Percentiles rank a stretch among this genome's conserved stretches.
phyloP scores from a whole-genome alignment of 2,797 vertebrate species.

The Xyrichtys novacula region DNA sequence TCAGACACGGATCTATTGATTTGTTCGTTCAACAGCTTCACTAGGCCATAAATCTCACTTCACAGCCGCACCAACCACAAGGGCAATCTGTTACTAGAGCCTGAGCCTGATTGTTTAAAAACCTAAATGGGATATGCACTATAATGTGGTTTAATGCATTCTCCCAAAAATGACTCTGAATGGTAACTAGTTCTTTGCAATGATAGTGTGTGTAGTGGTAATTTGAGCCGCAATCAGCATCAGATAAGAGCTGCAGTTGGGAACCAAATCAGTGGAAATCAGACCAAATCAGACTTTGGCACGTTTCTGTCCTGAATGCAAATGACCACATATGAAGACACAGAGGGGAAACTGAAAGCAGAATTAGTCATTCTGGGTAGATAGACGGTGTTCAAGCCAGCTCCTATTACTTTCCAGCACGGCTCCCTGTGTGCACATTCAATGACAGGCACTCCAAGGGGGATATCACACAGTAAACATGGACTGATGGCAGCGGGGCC shows the following conservation, averaged over 20 bases:
- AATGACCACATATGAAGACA: slow-evolving; percentile 55
- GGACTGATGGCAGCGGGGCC: slow-evolving; percentile 16
- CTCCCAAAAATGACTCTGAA: slow-evolving; percentile 32
- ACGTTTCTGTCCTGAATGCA: slow-evolving; percentile 45
- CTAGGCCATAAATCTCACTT: slow-evolving; percentile 71
- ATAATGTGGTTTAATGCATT: slow-evolving; percentile 39
- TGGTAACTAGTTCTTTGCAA: slow-evolving; percentile 25
- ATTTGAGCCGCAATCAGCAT: slow-evolving; percentile 65
- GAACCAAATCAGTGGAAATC: slow-evolving; percentile 68
- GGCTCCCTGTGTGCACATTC: slow-evolving; percentile 30
- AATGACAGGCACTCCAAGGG: slow-evolving; percentile 32
- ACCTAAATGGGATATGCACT: slow-evolving; percentile 35
- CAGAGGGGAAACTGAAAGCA: slow-evolving; percentile 27
- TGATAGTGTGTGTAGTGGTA: slow-evolving; percentile 35
- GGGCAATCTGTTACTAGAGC: slow-evolving; percentile 56
- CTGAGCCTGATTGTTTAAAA: slow-evolving; percentile 56
- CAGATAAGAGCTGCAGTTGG: slow-evolving; percentile 41
- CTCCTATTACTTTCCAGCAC: slow-evolving; percentile 42
- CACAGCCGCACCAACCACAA: slow-evolving; percentile 55
- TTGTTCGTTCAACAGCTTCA: slow-evolving; percentile 65
- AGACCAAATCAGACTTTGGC: slow-evolving; percentile 50
- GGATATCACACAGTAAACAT: slow-evolving; percentile 53
- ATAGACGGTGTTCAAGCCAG: slow-evolving; percentile 27
- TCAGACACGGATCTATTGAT: slow-evolving; percentile 78
- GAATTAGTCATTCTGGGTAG: slow-evolving; percentile 36